phyloP scores from a whole-genome alignment of 2,113 vertebrate species.

The Aspidoscelis tigris region DNA sequence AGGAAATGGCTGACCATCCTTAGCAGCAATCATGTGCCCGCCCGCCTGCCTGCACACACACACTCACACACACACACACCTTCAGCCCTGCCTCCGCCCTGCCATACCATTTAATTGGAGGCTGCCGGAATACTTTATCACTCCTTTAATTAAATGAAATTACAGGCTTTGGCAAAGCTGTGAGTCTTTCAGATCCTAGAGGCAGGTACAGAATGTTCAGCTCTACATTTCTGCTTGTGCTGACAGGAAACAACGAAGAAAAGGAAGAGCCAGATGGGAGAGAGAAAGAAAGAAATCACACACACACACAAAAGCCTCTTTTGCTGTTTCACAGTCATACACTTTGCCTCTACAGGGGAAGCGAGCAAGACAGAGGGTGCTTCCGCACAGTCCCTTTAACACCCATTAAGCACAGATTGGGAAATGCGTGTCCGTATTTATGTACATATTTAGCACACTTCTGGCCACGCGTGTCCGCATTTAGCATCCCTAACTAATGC shows the following conservation, averaged over 20 bases:
- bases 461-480: too few relatives aligned
- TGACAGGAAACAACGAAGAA: neutral
- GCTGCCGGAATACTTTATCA: constrained; percentile 31
- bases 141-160: constrained; percentile 44
- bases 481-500: too few relatives aligned
- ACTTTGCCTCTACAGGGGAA: neutral
- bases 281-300: neutral
- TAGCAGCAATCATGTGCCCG: neutral
- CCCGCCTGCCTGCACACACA: neutral
- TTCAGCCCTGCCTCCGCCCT: constrained; percentile 10
- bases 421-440: too few relatives aligned
- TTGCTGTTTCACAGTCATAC: neutral
- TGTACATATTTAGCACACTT: too few relatives aligned
- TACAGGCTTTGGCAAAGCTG: constrained; percentile 33
- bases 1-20: constrained; percentile 8
- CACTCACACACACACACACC: neutral
- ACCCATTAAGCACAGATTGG: too few relatives aligned
- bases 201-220: constrained; percentile 37
- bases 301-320: neutral
- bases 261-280: too few relatives aligned
- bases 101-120: constrained; percentile 30
- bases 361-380: neutral
- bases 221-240: constrained; percentile 1
- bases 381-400: too few relatives aligned
- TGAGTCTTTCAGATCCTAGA: constrained; percentile 15